Conservation (phyloP, 2,113 vertebrate genomes). For the Saguinus imperator region DNA sequence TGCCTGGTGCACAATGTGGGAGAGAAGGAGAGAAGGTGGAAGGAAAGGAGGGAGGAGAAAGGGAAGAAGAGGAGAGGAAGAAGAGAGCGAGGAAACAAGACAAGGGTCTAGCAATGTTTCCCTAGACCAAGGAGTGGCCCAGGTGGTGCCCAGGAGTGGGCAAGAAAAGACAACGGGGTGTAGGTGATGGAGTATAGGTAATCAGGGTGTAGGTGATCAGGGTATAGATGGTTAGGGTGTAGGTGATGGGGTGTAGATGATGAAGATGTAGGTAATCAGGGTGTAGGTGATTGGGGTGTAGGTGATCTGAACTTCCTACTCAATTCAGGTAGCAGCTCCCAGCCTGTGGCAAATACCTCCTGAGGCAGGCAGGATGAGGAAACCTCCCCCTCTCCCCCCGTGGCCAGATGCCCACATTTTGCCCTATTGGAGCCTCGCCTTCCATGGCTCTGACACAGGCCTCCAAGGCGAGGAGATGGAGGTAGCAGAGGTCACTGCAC, state of each 20-base stretch:
- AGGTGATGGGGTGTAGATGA: too few relatives aligned
- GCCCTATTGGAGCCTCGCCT: not conserved
- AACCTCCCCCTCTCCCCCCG: not conserved
- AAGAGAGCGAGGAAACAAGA: not conserved
- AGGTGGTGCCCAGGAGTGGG: not conserved
- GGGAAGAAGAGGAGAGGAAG: not conserved
- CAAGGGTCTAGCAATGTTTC: not conserved
- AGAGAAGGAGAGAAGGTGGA: not conserved
- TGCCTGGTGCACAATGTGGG: not conserved
- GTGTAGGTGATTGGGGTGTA: too few relatives aligned
- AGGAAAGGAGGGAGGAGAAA: not conserved
- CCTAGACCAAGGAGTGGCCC: not conserved
- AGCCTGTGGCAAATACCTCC: not conserved
- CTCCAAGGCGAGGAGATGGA: not conserved
- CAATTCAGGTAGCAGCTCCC: not conserved
- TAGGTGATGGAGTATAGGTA: too few relatives aligned
- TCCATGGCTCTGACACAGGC: not conserved
- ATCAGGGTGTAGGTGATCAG: too few relatives aligned
- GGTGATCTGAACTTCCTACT: not conserved
- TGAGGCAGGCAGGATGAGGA: not conserved
- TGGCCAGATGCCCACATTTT: not conserved
- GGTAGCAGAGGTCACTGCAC: not conserved
- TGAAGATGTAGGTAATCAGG: too few relatives aligned
- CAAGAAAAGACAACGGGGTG: accelerated
- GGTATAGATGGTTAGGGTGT: too few relatives aligned